Evolutionary conservation across 2,113 vertebrate species (phyloP), one percentile per base, ranked within the genome.

Genomic region (Chaetorhynchus papuensis): DNA sequence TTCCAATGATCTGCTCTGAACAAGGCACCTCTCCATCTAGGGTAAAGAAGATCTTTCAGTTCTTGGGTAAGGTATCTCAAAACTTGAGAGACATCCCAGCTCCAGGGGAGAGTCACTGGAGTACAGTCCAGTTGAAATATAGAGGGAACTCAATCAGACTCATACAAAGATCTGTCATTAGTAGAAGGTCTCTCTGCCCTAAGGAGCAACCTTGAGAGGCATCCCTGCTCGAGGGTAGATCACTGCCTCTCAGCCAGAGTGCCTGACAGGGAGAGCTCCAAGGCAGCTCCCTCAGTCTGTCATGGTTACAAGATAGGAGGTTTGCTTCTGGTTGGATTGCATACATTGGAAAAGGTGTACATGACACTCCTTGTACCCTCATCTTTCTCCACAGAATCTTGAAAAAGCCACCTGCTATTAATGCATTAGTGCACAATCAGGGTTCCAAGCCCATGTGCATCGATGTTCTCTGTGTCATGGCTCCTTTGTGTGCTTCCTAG

Each of bases 251-350:
- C 63, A 69, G 28, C 18, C 37, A 33, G 33, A 13, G 19, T 24
- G 15, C 28, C 47, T 39, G n/a, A 13, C 47, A 47, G n/a, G 24
- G 20, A 41, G 41, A 54, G 47, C 28, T 47, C 47, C 47, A 30
- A 41, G 47, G 20, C 56, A 54, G n/a, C 15, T 70, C 64, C n/a
- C 24, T n/a, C 5, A 39, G 10, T n/a, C 10, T 22, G 16, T 8
- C 41, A 30, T 2, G 6, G 7, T 28, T 17, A 14, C 0, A 0
- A 7, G 23, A 14, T 17, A 13, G 53, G 28, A 69, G 39, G 7
- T 45, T 45, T 53, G 33, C 35, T 53, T 45, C 15, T 28, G 16
- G 33, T 39, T 0, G 0, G 56, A 17, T 47, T 41, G 47, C 15
- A n/a, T 7, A 41, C 24, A 14, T 9, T 63, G 47, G 56, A 26